These are phyloP conservation scores for Hozukius guyotensis DNA, from an alignment of 2,797 vertebrate genomes.

Conservation along the genomic window DNA sequence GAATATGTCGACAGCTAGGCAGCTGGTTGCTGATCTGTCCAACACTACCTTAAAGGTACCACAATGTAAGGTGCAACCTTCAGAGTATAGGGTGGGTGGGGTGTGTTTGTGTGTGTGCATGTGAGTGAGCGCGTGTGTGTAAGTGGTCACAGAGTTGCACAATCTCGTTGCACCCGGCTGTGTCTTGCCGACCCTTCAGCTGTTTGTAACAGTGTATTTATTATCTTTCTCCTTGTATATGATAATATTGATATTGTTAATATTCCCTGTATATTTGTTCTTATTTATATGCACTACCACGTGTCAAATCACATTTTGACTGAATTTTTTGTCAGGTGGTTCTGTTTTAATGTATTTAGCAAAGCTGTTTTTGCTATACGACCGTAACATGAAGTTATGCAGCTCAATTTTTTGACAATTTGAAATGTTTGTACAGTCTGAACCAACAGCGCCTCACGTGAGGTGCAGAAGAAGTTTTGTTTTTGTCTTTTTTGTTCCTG, in stretches of 20 bases:
- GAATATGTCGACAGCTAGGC: constrained; percentile 60
- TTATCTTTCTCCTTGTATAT: constrained; percentile 87
- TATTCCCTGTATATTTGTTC: constrained; percentile 92
- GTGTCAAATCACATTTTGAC: constrained; percentile 73
- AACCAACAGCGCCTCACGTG: constrained; percentile 74
- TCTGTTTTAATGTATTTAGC: constrained; percentile 84
- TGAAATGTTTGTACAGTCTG: constrained; percentile 81
- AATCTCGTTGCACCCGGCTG: constrained; percentile 84
- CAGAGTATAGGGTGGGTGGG: constrained; percentile 13
- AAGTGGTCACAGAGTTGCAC: constrained; percentile 71
- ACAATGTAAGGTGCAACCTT: constrained; percentile 53
- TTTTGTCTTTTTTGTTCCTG: constrained; percentile 32
- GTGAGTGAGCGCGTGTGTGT: constrained; percentile 27
- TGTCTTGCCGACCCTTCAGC: constrained; percentile 83
- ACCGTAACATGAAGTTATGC: constrained; percentile 47
- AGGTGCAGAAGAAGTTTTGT: constrained; percentile 75
- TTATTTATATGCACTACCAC: constrained; percentile 95
- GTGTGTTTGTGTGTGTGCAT: constrained; percentile 17
- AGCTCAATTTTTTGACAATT: constrained; percentile 37
- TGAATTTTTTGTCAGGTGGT: constrained; percentile 78
- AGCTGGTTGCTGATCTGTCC: constrained; percentile 73
- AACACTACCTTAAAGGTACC: constrained; percentile 77
- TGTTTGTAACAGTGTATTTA: constrained; percentile 97
- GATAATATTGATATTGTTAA: constrained; percentile 85
- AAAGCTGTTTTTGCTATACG: constrained; percentile 51